Percentiles rank a stretch among this genome's conserved stretches.
Evolutionary conservation across 2,113 vertebrate genomes (phyloP).

Genomic region (Pelmatolapia mariae): DNA sequence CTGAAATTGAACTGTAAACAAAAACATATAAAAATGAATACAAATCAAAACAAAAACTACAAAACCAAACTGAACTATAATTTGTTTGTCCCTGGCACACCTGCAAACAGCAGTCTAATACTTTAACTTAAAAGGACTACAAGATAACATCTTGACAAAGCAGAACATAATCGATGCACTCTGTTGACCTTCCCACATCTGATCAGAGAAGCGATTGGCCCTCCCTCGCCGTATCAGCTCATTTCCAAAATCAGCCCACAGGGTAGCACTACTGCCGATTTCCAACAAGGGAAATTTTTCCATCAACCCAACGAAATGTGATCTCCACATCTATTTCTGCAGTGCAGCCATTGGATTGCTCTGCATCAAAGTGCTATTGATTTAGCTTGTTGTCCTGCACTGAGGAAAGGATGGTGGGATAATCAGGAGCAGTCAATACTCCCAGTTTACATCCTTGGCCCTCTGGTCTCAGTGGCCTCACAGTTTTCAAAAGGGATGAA

Average conservation of each 20-base stretch:
- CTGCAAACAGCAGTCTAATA: neutral
- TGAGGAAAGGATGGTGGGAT: neutral
- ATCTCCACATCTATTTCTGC: conserved; percentile 47
- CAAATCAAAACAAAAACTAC: neutral
- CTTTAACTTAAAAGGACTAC: neutral
- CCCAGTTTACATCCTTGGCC: neutral
- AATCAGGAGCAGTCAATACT: conserved; percentile 21
- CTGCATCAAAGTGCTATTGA: conserved; percentile 45
- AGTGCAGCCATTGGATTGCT: conserved; percentile 8
- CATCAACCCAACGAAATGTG: conserved; percentile 12
- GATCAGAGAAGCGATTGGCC: neutral
- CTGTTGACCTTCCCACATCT: neutral
- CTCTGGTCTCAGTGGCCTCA: neutral
- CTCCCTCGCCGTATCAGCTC: neutral
- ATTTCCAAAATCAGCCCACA: neutral
- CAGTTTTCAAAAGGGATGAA: neutral
- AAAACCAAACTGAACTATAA: neutral
- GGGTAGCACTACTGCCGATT: neutral
- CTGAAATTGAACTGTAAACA: neutral
- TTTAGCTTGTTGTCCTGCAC: neutral
- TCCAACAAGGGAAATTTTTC: conserved; percentile 6
- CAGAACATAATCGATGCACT: neutral
- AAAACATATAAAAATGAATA: neutral
- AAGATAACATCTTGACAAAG: neutral
- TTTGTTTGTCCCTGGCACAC: neutral